Conservation (phyloP, 1,140 invertebrate genomes). For the Drosophila sproati region DNA sequence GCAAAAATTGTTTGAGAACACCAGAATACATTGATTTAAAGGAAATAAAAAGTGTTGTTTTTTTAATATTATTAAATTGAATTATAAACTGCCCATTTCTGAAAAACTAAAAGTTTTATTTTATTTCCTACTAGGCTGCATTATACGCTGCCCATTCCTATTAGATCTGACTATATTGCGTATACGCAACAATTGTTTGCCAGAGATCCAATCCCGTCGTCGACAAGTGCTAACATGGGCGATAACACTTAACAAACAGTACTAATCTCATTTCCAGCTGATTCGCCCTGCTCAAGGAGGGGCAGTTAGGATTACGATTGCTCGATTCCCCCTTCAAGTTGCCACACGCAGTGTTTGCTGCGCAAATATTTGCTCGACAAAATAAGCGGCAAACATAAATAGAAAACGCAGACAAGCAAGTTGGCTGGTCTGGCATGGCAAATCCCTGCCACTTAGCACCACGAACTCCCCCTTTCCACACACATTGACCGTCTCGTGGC, state of each 20-base stretch:
- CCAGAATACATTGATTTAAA: too few relatives aligned
- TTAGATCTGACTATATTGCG: conserved; percentile 26
- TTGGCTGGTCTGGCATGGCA: conserved; percentile 31
- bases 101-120: too few relatives aligned
- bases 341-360: conserved; percentile 48
- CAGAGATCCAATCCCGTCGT: conserved; percentile 52
- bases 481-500: neutral
- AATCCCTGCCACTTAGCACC: conserved; percentile 74
- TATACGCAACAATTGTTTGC: conserved; percentile 64
- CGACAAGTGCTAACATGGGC: conserved; percentile 74
- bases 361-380: conserved; percentile 74
- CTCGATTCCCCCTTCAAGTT: conserved; percentile 11
- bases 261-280: conserved; percentile 68
- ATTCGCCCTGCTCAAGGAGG: conserved; percentile 21
- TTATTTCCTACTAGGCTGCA: conserved; percentile 27
- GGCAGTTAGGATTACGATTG: conserved; percentile 6
- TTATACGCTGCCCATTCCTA: conserved; percentile 16
- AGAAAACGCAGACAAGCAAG: conserved; percentile 39
- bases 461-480: conserved; percentile 19
- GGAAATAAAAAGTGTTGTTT: too few relatives aligned
- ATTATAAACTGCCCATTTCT: too few relatives aligned
- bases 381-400: conserved; percentile 79
- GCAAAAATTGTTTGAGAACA: conserved; percentile 51
- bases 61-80: too few relatives aligned
- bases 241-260: conserved; percentile 79